Evolutionary conservation across 1,140 invertebrate genomes (phyloP).

Genomic region (Cherax destructor): DNA sequence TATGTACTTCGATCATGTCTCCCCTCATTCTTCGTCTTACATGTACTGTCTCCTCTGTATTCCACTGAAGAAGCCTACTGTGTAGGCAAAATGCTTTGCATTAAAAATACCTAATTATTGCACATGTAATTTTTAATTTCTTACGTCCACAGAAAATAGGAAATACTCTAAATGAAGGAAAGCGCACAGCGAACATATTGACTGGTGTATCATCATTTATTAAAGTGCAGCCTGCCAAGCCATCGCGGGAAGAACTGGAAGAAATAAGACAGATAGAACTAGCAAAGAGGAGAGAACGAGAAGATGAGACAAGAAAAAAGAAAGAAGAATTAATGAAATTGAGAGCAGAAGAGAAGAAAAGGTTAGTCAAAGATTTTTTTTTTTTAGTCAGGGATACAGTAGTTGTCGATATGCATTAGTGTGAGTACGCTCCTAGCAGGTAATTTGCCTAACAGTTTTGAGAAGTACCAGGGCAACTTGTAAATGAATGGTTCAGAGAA

Average conservation of each 20-base stretch:
- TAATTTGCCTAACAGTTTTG: no score
- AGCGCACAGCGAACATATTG: constrained; percentile 44
- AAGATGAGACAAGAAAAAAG: constrained; percentile 62
- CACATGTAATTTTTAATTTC: background rate
- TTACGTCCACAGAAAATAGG: background rate
- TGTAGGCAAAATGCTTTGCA: no score
- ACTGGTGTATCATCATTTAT: constrained; percentile 48
- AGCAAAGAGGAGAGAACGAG: constrained; percentile 57
- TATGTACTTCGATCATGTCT: no score
- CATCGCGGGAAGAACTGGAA: constrained; percentile 61
- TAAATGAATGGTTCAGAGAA: no score
- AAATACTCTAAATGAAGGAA: constrained; percentile 9
- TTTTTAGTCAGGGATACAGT: no score
- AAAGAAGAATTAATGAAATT: constrained; percentile 58
- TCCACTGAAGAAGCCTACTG: no score
- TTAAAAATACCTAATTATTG: no score
- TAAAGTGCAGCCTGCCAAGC: constrained; percentile 24
- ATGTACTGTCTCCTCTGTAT: no score
- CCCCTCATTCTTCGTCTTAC: no score
- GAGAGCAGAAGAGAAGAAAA: constrained; percentile 52
- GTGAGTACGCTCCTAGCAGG: no score
- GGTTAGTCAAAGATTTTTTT: constrained; percentile 4
- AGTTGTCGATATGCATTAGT: no score
- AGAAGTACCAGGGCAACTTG: no score
- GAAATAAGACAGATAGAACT: constrained; percentile 49